Evolutionary conservation across 2,113 vertebrate genomes (phyloP).

Genomic region (Boleophthalmus pectinirostris): DNA sequence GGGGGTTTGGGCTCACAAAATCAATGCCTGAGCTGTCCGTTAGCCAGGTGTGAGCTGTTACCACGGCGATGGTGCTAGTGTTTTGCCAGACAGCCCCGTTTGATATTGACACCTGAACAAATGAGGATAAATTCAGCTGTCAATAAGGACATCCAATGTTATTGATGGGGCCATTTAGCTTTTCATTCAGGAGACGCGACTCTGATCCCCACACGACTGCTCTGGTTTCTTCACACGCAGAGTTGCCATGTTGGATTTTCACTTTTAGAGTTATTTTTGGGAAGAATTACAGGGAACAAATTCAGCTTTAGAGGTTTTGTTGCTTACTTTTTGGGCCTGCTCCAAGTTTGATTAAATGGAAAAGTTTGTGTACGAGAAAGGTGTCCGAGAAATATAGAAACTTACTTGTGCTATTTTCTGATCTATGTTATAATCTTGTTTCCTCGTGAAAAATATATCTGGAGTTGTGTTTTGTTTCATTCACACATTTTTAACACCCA

Average conservation of each 20-base stretch:
- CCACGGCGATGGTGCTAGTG: neutral
- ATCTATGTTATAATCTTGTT: no score
- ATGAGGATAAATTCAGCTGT: slow-evolving; percentile 78
- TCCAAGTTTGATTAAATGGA: neutral
- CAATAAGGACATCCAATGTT: slow-evolving; percentile 69
- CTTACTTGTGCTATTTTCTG: no score
- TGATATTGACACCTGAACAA: slow-evolving; percentile 77
- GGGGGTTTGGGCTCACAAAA: slow-evolving; percentile 44
- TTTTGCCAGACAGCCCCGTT: slow-evolving; percentile 61
- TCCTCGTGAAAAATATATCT: no score
- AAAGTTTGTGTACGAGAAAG: no score
- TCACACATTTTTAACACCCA: no score
- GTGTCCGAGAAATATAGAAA: neutral
- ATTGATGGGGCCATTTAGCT: slow-evolving; percentile 77
- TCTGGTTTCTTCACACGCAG: slow-evolving; percentile 21
- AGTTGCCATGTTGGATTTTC: neutral
- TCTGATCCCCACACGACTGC: slow-evolving; percentile 34
- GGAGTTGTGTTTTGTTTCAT: no score
- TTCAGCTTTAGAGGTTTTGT: neutral
- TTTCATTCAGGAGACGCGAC: slow-evolving; percentile 53
- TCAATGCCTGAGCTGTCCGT: slow-evolving; percentile 53
- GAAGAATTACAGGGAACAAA: neutral
- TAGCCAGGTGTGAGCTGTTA: slow-evolving; percentile 33
- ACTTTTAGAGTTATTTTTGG: neutral
- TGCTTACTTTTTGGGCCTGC: neutral